Base-by-base conservation (phyloP, 1,140 invertebrate genomes). In the Steinernema khuongi region DNA sequence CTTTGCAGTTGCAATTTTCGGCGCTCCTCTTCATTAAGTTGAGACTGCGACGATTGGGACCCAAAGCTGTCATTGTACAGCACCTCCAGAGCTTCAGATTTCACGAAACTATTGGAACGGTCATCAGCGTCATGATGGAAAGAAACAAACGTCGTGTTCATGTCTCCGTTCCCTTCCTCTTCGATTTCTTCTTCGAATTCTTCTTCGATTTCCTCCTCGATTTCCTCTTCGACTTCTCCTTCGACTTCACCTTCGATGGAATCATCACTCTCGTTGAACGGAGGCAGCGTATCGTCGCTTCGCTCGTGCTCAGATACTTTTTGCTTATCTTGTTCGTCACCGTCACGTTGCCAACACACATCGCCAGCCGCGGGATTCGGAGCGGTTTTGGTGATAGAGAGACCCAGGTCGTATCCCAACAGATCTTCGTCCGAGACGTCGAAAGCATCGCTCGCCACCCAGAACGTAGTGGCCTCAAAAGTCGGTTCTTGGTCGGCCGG, bases 131-230 rank as follows among this genome's bases (percentile, higher is more conserved):
- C 50, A 22, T 60, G 22, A 26, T 17, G 11, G 19, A 60, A 60
- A 14, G 50, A 60, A 60, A 60, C 50, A 60, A 60, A 60, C 11
- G 50, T 60, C 26, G 50, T 60, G 50, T 60, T 60, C 50, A 60
- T 60, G 50, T 79, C 30, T 70, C 68, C 71, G 2, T 29, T 29
- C 50, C 68, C 60, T 14, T 75, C 31, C 29, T 70, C 18, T 44
- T 79, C 74, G 30, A 22, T 32, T 31, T 69, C 78, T n/a, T 80
- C 69, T 36, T 77, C 72, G 29, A 79, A 44, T 14, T 79, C 73
- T 30, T 71, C 75, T 30, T 74, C 74, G n/a, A 79, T 72, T 28
- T 80, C 77, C 72, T 78, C 76, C 50, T 81, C 75, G 30, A n/a
- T n/a, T n/a, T n/a, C n/a, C n/a, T n/a, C n/a, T n/a, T n/a, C n/a